Evolutionary conservation across 2,113 vertebrate genomes (phyloP), one percentile per base, ranked within the genome.

Genomic region (Grammomys surdaster): DNA sequence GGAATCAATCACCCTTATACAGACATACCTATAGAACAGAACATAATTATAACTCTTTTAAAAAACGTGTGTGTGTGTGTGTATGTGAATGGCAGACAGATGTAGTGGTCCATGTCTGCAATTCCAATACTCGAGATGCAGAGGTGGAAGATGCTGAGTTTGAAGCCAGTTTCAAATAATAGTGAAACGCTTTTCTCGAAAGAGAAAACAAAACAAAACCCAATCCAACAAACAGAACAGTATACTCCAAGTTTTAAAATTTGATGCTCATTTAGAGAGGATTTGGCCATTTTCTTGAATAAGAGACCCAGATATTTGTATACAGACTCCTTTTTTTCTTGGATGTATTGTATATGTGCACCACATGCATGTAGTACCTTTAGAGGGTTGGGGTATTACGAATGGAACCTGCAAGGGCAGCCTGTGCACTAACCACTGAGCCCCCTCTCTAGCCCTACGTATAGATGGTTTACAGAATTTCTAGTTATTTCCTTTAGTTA

Each of bases 231-330:
- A 24, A 46, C 26, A 78, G 69, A 19, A 72, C 69, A 72, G 13
- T 72, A n/a, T 76, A 80, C 58, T 92, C 36, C 17, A 65, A 56
- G 56, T 82, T 93, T 60, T 75, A 54, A 46, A 40, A n/a, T 51
- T n/a, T 84, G 48, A 48, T 92, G 4, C 33, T 76, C 48, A 89
- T 46, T 89, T 17, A 67, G 20, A 77, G 31, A 92, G 40, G 36
- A 85, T 94, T 85, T 97, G 54, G 77, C 70, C 43, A 51, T 95
- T 93, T 91, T 93, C 58, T 88, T 46, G 88, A 91, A 81, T 31
- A 63, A 78, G 75, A 56, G 72, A 67, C 58, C 48, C 33, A 94
- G 67, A 86, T 12, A 36, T 90, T 88, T 70, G 10, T 31, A 70
- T 36, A 36, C 16, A 84, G 48, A 63, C 14, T 48, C 91, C 65